These are phyloP conservation scores for Callimorpha dominula DNA, from an alignment of 2,888 invertebrate genomes.

Conservation along the genomic window DNA sequence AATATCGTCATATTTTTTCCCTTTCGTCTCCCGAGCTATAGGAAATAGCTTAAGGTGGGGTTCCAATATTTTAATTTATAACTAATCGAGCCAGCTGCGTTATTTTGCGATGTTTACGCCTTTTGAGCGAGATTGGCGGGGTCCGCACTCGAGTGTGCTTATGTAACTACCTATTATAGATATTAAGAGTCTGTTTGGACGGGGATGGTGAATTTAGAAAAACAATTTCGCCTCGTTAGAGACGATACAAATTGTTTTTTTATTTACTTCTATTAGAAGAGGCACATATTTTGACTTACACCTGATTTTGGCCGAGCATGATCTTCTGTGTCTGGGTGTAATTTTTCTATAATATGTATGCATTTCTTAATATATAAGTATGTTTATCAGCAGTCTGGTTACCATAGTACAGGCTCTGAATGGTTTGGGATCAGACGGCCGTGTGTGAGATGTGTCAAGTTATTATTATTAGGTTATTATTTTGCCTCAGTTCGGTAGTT, in stretches of 20 bases:
- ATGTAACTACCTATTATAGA: conserved; percentile 7
- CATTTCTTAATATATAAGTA: too few relatives aligned
- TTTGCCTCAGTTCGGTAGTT: too few relatives aligned
- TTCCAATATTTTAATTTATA: conserved; percentile 63
- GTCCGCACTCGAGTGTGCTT: conserved; percentile 21
- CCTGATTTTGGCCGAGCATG: too few relatives aligned
- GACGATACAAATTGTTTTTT: neutral
- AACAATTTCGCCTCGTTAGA: neutral
- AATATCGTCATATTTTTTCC: neutral
- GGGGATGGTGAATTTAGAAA: neutral
- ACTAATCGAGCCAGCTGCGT: conserved; percentile 44
- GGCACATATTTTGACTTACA: too few relatives aligned
- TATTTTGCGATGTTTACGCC: conserved; percentile 52
- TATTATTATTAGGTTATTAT: too few relatives aligned
- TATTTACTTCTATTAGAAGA: neutral
- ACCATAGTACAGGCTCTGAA: too few relatives aligned
- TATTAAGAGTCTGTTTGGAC: neutral
- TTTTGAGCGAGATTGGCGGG: conserved; percentile 31
- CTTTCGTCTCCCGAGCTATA: conserved; percentile 29
- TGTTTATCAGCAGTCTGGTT: too few relatives aligned
- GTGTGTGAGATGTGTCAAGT: too few relatives aligned
- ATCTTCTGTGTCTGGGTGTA: too few relatives aligned
- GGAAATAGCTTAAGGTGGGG: conserved; percentile 48
- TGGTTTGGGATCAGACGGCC: too few relatives aligned
- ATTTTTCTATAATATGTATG: too few relatives aligned